These are phyloP conservation scores for Cochlearius cochlearius DNA, from an alignment of 2,113 vertebrate species.

Conservation along the genomic window DNA sequence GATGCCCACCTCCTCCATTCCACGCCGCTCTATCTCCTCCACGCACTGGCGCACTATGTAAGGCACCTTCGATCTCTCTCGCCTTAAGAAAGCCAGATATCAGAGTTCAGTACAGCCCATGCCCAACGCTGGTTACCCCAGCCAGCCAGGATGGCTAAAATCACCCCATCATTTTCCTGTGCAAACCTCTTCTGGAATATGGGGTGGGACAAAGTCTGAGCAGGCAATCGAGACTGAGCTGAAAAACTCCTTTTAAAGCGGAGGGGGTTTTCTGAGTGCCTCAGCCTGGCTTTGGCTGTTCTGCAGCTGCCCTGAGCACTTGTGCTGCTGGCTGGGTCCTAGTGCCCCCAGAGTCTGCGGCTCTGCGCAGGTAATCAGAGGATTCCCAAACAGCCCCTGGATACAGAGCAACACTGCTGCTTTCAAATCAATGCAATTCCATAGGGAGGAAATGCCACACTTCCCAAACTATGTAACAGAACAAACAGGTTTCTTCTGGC, in stretches of 20 bases:
- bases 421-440: not conserved
- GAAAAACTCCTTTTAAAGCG: not conserved
- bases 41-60: constrained; percentile 98
- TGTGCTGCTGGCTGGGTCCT: not conserved
- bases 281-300: not conserved
- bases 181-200: not conserved
- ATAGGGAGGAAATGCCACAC: constrained; percentile 16
- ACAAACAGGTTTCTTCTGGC: constrained; percentile 39
- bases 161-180: not conserved
- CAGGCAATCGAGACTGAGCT: not conserved
- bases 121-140: not conserved
- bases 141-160: not conserved
- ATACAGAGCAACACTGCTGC: not conserved
- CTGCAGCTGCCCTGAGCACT: not conserved
- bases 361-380: not conserved
- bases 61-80: constrained; percentile 96
- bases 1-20: constrained; percentile 98
- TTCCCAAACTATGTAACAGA: not conserved
- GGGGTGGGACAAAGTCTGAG: not conserved
- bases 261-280: not conserved
- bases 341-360: not conserved
- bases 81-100: constrained; percentile 65
- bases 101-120: not conserved
- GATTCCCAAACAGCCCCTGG: not conserved
- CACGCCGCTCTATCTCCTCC: constrained; percentile 95